Conservation (phyloP, 2,888 invertebrate species). For the Trisateles emortualis region DNA sequence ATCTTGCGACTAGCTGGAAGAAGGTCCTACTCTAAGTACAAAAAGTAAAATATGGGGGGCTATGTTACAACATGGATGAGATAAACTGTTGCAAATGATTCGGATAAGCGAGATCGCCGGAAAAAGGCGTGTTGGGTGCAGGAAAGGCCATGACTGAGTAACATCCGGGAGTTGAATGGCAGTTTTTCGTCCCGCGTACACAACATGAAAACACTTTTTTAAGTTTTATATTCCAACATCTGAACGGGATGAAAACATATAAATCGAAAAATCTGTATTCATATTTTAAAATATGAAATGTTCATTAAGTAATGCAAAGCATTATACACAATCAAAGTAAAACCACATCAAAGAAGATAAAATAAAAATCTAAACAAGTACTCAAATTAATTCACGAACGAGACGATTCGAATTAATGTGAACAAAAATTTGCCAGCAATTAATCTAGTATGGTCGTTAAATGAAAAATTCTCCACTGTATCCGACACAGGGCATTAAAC, state of each 20-base stretch:
- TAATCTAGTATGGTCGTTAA: slow-evolving; percentile 63
- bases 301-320: not conserved
- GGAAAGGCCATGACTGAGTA: slow-evolving; percentile 19
- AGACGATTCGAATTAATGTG: slow-evolving; percentile 31
- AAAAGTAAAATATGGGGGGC: slow-evolving; percentile 7
- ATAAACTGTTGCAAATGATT: slow-evolving; percentile 21
- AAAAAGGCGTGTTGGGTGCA: slow-evolving; percentile 17
- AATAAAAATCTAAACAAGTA: slow-evolving; percentile 39
- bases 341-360: slow-evolving; percentile 20
- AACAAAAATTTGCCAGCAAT: slow-evolving; percentile 50
- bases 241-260: not conserved
- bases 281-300: too few relatives aligned
- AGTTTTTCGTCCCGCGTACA: slow-evolving; percentile 9
- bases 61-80: slow-evolving; percentile 13
- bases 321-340: not conserved
- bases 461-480: slow-evolving; percentile 72
- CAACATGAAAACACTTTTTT: not conserved
- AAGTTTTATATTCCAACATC: not conserved
- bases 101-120: slow-evolving; percentile 22
- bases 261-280: not conserved
- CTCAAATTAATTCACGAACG: slow-evolving; percentile 34
- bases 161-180: slow-evolving; percentile 17
- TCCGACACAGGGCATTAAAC: slow-evolving; percentile 68
- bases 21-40: slow-evolving; percentile 1
- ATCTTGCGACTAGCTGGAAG: not conserved